phyloP scores from a whole-genome alignment of 2,888 invertebrate genomes.

The Platypus cylindrus region DNA sequence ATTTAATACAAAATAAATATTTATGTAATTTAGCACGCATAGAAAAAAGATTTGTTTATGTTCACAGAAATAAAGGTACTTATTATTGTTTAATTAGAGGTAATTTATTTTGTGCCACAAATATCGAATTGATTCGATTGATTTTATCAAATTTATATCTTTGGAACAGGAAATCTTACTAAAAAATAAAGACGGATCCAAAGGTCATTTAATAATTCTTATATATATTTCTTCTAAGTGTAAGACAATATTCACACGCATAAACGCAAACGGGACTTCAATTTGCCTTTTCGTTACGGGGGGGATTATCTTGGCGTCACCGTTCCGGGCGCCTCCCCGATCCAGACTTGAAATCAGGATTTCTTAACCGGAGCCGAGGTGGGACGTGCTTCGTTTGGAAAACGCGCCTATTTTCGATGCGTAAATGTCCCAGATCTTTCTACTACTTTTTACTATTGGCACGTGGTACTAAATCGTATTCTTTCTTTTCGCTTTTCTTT shows the following conservation, averaged over 20 bases:
- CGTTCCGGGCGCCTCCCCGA: constrained; percentile 32
- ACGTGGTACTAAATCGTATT: constrained; percentile 11
- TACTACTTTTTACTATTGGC: constrained; percentile 13
- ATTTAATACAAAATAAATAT: too few relatives aligned
- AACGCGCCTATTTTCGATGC: constrained; percentile 33
- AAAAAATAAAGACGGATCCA: too few relatives aligned
- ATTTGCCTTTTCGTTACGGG: constrained; percentile 16
- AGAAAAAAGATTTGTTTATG: too few relatives aligned
- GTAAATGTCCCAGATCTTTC: constrained; percentile 23
- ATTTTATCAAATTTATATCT: too few relatives aligned
- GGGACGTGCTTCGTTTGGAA: constrained; percentile 33
- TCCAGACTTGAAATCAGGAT: constrained; percentile 12
- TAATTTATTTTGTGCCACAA: too few relatives aligned
- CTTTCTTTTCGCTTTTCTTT: constrained; percentile 5
- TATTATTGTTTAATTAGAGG: too few relatives aligned
- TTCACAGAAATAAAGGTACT: too few relatives aligned
- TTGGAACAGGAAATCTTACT: too few relatives aligned
- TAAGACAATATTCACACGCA: constrained; percentile 7
- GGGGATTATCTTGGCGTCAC: constrained; percentile 38
- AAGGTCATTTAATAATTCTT: too few relatives aligned
- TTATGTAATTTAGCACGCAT: too few relatives aligned
- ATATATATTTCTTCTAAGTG: too few relatives aligned
- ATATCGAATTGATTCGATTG: too few relatives aligned
- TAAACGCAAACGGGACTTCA: constrained; percentile 10
- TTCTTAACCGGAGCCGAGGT: constrained; percentile 10